These are phyloP conservation scores for Nemoura dubitans DNA, from an alignment of 2,888 invertebrate genomes.

Conservation along the genomic window DNA sequence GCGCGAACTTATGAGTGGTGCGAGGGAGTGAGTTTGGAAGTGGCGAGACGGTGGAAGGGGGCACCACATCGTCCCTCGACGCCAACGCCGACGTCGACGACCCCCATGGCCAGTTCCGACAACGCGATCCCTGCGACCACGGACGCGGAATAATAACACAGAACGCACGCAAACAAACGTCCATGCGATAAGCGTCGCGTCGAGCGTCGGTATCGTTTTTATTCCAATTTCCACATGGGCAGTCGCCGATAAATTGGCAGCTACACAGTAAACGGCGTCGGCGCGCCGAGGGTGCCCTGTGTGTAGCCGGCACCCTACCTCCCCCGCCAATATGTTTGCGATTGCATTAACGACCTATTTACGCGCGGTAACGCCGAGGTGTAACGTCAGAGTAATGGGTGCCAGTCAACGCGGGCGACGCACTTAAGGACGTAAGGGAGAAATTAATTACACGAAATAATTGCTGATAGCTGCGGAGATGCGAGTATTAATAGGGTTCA, in stretches of 20 bases:
- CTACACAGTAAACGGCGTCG: not conserved
- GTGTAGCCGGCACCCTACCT: not conserved
- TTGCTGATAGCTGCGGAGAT: not conserved
- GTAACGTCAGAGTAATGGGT: not conserved
- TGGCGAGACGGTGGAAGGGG: not conserved
- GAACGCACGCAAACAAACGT: not conserved
- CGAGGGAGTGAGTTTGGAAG: not conserved
- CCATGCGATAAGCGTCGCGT: not conserved
- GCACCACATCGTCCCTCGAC: not conserved
- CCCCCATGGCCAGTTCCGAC: too few relatives aligned
- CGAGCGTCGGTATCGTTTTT: not conserved
- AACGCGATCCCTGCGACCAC: not conserved
- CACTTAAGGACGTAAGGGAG: not conserved
- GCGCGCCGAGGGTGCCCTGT: not conserved
- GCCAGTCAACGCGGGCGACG: not conserved
- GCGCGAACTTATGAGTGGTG: not conserved
- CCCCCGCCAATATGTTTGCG: not conserved
- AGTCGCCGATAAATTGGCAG: not conserved
- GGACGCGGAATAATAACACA: not conserved
- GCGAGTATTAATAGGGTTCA: not conserved
- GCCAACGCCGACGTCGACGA: too few relatives aligned
- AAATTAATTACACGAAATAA: slow-evolving; percentile 2
- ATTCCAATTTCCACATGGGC: not conserved
- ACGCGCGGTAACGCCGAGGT: not conserved
- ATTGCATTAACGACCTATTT: slow-evolving; percentile 3